A percentile compares a stretch with the other conserved stretches of the same genome.
Conservation (phyloP, 2,797 vertebrate species). For the Furcifer pardalis region DNA sequence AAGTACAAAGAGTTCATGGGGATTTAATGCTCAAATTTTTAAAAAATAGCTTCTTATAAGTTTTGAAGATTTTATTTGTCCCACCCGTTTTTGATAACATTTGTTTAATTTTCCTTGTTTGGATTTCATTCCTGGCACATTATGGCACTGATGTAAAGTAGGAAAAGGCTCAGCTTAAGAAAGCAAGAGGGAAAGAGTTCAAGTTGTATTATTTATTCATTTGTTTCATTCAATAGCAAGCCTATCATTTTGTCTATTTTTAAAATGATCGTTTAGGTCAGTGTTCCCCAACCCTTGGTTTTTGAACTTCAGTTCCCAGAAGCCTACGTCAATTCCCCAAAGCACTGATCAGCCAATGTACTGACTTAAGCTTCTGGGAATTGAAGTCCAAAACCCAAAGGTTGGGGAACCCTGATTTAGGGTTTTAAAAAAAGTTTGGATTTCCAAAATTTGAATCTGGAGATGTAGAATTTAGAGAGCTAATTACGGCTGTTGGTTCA, state of each 20-base stretch:
- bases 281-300: not conserved
- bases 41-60: slow-evolving; percentile 6
- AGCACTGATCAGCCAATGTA: too few relatives aligned
- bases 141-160: not conserved
- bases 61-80: slow-evolving; percentile 1
- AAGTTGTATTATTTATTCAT: not conserved
- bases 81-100: slow-evolving; percentile 3
- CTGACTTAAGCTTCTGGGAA: too few relatives aligned
- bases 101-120: slow-evolving; percentile 3
- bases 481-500: too few relatives aligned
- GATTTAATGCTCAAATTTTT: slow-evolving; percentile 12
- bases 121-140: slow-evolving; percentile 4
- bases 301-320: too few relatives aligned
- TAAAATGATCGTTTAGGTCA: not conserved
- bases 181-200: not conserved
- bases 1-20: slow-evolving; percentile 12
- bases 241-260: not conserved
- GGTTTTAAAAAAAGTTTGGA: too few relatives aligned
- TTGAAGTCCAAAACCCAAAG: too few relatives aligned
- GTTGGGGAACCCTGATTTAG: too few relatives aligned
- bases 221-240: not conserved
- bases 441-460: not conserved
- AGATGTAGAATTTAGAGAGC: too few relatives aligned
- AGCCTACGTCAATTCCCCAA: too few relatives aligned
- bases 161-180: not conserved